A percentile compares a stretch with the other conserved stretches of the same genome.
Evolutionary conservation across 2,113 vertebrate species (phyloP).

Genomic region (Myotis brandtii): DNA sequence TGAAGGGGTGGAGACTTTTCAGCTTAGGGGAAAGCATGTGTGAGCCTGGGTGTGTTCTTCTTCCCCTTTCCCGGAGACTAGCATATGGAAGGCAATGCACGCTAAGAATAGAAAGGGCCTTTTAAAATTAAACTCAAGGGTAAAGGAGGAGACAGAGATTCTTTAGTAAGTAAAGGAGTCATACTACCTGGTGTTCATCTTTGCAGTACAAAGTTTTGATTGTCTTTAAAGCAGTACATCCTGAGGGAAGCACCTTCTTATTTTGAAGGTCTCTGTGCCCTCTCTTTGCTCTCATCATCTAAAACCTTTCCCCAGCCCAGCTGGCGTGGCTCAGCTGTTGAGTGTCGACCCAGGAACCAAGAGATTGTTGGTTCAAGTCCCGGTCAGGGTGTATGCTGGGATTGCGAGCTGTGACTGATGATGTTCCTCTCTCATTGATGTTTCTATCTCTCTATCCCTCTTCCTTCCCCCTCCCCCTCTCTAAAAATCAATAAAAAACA

Average conservation of each 20-base stretch:
- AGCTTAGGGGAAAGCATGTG: background rate
- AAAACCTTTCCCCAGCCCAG: background rate
- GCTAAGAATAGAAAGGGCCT: conserved; percentile 13
- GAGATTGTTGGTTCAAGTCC: no score
- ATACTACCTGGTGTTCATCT: background rate
- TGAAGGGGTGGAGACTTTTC: background rate
- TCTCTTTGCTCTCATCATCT: background rate
- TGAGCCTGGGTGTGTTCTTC: background rate
- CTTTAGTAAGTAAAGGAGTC: background rate
- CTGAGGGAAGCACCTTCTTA: background rate
- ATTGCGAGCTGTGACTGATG: no score
- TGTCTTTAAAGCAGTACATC: background rate
- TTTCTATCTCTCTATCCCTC: no score
- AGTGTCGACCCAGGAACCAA: no score
- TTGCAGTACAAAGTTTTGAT: background rate
- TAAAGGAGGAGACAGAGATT: background rate
- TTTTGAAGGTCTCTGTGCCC: background rate
- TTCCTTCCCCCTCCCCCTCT: no score
- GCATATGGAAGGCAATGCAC: background rate
- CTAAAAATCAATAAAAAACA: no score
- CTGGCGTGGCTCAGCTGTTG: no score
- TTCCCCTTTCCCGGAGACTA: background rate
- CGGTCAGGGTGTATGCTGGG: no score
- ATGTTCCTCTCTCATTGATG: no score
- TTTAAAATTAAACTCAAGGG: conserved; percentile 37